A percentile compares a stretch with the other conserved stretches of the same genome.
Evolutionary conservation across 1,140 invertebrate species (phyloP).

Genomic region (Calycopis cecrops): DNA sequence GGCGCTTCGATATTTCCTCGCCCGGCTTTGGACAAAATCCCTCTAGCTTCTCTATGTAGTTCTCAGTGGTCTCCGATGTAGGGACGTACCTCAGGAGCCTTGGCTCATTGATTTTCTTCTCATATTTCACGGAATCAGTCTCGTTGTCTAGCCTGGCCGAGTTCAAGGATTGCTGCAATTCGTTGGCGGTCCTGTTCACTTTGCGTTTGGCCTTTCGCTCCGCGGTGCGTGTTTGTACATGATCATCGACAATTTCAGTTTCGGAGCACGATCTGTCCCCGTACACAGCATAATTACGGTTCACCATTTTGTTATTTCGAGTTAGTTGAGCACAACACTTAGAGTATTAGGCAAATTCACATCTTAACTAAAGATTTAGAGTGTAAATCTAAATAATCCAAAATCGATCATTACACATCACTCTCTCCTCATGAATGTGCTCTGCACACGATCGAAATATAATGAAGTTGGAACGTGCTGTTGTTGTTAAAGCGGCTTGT

Average conservation of each 20-base stretch:
- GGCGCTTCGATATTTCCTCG: constrained; percentile 46
- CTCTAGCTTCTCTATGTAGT: constrained; percentile 60
- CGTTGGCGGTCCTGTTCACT: constrained; percentile 46
- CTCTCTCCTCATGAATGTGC: too few species aligned
- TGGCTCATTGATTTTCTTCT: constrained; percentile 62
- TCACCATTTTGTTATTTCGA: constrained; percentile 50
- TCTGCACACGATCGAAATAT: too few species aligned
- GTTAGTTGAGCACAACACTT: not conserved
- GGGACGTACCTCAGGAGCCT: constrained; percentile 59
- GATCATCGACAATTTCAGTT: constrained; percentile 59
- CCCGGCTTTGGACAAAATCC: constrained; percentile 55
- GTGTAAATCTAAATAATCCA: too few species aligned
- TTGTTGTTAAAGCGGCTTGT: constrained; percentile 36
- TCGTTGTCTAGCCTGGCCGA: constrained; percentile 58
- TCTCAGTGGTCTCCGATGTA: constrained; percentile 54
- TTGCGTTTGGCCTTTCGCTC: constrained; percentile 54
- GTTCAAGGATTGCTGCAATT: constrained; percentile 46
- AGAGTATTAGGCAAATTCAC: not conserved
- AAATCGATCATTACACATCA: too few species aligned
- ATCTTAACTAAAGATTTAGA: not conserved
- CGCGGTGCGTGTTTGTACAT: constrained; percentile 54
- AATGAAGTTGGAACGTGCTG: too few species aligned
- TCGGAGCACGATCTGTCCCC: constrained; percentile 60
- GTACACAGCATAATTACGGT: constrained; percentile 64
- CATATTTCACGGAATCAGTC: constrained; percentile 63